phyloP scores from a whole-genome alignment of 2,113 vertebrate genomes.

The Lepisosteus oculatus region DNA sequence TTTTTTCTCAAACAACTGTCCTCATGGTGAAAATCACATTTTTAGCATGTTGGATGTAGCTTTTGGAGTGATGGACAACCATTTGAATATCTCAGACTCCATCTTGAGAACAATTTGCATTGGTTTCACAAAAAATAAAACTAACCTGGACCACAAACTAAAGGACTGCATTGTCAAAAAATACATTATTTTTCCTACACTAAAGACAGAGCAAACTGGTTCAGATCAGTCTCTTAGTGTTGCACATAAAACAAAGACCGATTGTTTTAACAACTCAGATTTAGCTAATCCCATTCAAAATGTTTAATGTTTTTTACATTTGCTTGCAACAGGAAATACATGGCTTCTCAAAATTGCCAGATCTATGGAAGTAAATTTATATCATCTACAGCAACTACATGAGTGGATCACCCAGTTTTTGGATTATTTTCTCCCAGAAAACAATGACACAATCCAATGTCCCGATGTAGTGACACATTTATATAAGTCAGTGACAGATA shows the following conservation, averaged over 20 bases:
- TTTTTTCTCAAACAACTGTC: background rate
- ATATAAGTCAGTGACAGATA: too few relatives aligned
- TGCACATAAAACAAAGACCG: background rate
- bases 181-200: background rate
- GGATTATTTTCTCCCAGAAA: too few relatives aligned
- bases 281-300: background rate
- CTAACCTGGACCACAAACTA: conserved; percentile 14
- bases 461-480: too few relatives aligned
- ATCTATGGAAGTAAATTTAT: background rate
- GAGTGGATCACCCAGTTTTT: background rate
- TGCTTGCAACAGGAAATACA: background rate
- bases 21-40: conserved; percentile 33
- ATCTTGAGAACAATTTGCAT: conserved; percentile 43
- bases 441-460: too few relatives aligned
- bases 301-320: background rate
- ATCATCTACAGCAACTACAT: background rate
- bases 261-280: background rate
- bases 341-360: background rate
- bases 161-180: conserved; percentile 29
- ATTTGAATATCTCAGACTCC: conserved; percentile 34
- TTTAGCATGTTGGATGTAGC: conserved; percentile 24
- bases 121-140: conserved; percentile 15
- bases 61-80: conserved; percentile 16
- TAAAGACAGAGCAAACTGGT: background rate
- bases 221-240: background rate